Conservation (phyloP, 2,888 invertebrate genomes). For the Nymphalis urticae region DNA sequence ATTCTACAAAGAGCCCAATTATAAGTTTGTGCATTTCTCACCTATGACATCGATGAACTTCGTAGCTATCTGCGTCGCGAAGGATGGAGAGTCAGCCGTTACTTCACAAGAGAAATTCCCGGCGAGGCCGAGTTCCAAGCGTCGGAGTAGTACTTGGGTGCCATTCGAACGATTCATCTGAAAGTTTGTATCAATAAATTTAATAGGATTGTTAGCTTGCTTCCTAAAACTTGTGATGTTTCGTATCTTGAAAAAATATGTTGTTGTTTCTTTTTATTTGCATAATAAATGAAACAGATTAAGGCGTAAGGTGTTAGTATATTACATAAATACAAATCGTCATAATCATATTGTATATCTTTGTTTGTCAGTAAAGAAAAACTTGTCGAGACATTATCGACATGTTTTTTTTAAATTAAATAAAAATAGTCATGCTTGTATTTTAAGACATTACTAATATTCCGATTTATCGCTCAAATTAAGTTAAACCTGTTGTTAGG, state of each 20-base stretch:
- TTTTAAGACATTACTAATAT: too few relatives aligned
- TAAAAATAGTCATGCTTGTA: too few relatives aligned
- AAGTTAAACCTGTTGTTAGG: too few relatives aligned
- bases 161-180: conserved; percentile 88
- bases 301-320: too few relatives aligned
- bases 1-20: conserved; percentile 7
- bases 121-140: conserved; percentile 85
- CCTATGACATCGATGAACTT: conserved; percentile 88
- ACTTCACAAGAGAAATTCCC: conserved; percentile 92
- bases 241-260: background rate
- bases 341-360: too few relatives aligned
- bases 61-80: conserved; percentile 84
- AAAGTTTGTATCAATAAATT: conserved; percentile 47
- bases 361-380: too few relatives aligned
- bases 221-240: background rate
- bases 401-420: too few relatives aligned
- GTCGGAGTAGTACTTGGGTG: conserved; percentile 86
- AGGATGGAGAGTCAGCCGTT: conserved; percentile 86
- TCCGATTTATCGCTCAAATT: too few relatives aligned
- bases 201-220: conserved; percentile 19
- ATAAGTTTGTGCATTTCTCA: conserved; percentile 67
- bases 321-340: too few relatives aligned
- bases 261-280: too few relatives aligned
- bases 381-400: too few relatives aligned
- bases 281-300: too few relatives aligned